Percentiles rank a stretch among this genome's conserved stretches.
These are phyloP conservation scores for Morone saxatilis DNA, from an alignment of 2,113 vertebrate species.

Conservation along the genomic window DNA sequence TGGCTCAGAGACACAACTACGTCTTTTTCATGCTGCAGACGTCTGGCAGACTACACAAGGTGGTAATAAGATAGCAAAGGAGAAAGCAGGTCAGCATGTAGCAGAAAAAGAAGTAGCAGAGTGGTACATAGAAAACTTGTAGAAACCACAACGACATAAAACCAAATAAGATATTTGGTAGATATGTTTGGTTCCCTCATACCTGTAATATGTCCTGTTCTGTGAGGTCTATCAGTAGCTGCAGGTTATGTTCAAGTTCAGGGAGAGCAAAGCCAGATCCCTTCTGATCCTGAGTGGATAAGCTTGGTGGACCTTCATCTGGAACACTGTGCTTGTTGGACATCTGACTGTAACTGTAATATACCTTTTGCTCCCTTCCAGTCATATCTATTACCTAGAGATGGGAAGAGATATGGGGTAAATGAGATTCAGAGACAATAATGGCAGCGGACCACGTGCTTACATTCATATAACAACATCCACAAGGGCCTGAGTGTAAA, in stretches of 20 bases:
- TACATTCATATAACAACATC: neutral
- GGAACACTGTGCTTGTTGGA: conserved; percentile 96
- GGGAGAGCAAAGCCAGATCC: conserved; percentile 90
- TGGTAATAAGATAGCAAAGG: neutral
- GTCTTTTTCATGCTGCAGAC: conserved; percentile 95
- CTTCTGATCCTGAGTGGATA: conserved; percentile 87
- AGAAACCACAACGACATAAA: neutral
- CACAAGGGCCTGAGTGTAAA: neutral
- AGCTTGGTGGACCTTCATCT: conserved; percentile 86
- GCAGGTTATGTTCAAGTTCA: conserved; percentile 97
- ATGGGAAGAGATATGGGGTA: neutral
- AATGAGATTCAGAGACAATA: conserved; percentile 9
- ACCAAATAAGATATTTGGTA: neutral
- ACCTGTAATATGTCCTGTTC: conserved; percentile 98
- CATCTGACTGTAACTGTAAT: conserved; percentile 98
- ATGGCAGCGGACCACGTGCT: neutral
- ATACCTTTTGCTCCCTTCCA: conserved; percentile 95
- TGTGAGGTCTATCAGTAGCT: conserved; percentile 95
- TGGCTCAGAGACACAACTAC: conserved; percentile 93
- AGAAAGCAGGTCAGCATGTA: neutral
- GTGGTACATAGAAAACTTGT: neutral
- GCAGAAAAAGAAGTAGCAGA: neutral
- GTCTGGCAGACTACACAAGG: conserved; percentile 88
- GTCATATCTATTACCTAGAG: conserved; percentile 98
- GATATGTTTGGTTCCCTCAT: neutral